Percentiles rank a stretch among this genome's conserved stretches.
phyloP scores from a whole-genome alignment of 2,113 vertebrate genomes.

The Plecotus auritus region DNA sequence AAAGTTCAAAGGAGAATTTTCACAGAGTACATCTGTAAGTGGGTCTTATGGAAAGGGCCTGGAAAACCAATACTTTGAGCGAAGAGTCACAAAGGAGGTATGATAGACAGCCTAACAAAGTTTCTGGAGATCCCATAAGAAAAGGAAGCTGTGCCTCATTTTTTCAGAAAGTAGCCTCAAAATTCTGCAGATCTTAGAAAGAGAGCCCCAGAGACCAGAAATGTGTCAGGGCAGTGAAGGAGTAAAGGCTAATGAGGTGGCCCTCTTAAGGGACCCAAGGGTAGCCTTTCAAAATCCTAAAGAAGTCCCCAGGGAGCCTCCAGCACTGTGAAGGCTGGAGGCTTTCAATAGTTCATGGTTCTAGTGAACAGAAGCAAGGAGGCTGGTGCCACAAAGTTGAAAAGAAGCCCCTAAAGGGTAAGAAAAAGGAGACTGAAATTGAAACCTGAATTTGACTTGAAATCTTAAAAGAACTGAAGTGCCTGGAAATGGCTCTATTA shows the following conservation, averaged over 20 bases:
- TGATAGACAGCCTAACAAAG: neutral
- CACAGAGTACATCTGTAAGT: neutral
- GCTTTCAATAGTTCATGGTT: neutral
- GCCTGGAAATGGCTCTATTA: neutral
- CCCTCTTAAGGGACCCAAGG: neutral
- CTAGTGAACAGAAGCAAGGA: neutral
- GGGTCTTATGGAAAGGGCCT: neutral
- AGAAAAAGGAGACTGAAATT: neutral
- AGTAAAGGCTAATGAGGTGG: neutral
- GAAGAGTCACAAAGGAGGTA: neutral
- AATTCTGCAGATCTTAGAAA: neutral
- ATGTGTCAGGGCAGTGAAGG: neutral
- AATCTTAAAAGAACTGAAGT: constrained; percentile 21
- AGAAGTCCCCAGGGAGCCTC: neutral
- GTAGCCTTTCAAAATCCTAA: neutral
- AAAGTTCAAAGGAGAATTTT: constrained; percentile 21
- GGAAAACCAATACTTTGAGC: neutral
- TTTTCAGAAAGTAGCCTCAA: neutral
- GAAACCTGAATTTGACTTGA: constrained; percentile 16
- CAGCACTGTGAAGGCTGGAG: neutral
- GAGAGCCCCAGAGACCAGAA: neutral
- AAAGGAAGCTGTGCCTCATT: neutral
- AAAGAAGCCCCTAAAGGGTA: neutral
- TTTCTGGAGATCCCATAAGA: neutral
- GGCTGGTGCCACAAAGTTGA: neutral